Base-by-base conservation (phyloP, 2,113 vertebrate genomes). In the Daboia siamensis region DNA sequence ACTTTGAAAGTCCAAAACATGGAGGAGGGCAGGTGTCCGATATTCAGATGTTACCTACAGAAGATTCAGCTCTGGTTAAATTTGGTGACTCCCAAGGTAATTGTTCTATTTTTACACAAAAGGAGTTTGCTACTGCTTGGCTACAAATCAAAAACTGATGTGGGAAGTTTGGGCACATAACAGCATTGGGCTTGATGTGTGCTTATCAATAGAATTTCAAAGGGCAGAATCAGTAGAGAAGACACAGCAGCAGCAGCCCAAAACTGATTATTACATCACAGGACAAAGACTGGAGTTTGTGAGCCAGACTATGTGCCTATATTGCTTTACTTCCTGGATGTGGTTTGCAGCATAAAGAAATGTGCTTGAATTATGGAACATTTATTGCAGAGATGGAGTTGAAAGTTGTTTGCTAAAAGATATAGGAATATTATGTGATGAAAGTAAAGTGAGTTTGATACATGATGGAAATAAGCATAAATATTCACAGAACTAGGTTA, bases 31-130 rank as follows among this genome's bases (percentile, higher is more conserved):
- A 88, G 0, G 94, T 98, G 8, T 94, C 96, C 29, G 69, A 90
- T 0, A 57, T 98, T 7, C 33, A 93, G 52, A 93, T 95, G 20
- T 95, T 97, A 54, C 96, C 97, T 0, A 93, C 95, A 7, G 97
- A 98, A 17, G 96, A 97, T 46, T 97, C 97, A 0, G 98, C 98
- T 33, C 92, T 99, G 84, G 17, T 99, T 95, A 98, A 97, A 51
- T 99, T 99, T 96, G 93, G 56, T 96, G 94, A 97, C 91, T 91
- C 20, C 61, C 93, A 93, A 98, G 98, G 98, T 99, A 98, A 84
- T 74, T 86, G 29, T 44, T 52, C 56, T 59, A 12, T 15, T 86
- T 86, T 93, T 88, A 52, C 89, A 61, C 61, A 90, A 93, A 92
- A 90, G 0, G n/a, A 80, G 55, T 15, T 39, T 52, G 12, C 8